Evolutionary conservation across 2,113 vertebrate species (phyloP).

Genomic region (Pollachius pollachius): DNA sequence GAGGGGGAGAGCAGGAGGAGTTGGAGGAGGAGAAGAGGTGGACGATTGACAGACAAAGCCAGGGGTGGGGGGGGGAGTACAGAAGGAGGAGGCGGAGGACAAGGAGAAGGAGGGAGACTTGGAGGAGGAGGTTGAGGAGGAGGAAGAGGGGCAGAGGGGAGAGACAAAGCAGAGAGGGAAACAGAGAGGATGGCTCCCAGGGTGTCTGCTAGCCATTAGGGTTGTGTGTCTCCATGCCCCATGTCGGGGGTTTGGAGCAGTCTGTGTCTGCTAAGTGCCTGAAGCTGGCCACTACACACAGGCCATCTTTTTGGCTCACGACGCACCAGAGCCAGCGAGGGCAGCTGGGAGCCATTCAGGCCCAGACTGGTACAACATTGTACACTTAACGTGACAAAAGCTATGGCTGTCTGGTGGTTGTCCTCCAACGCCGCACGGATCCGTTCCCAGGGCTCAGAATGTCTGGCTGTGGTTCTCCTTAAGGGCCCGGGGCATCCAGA

Average conservation of each 20-base stretch:
- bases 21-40: neutral
- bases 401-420: conserved; percentile 18
- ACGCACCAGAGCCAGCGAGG: conserved; percentile 25
- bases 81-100: neutral
- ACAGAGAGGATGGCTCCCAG: no score
- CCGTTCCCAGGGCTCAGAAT: no score
- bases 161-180: no score
- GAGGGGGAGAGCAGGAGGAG: neutral
- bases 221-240: no score
- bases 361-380: conserved; percentile 41
- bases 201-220: no score
- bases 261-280: no score
- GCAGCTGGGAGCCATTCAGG: conserved; percentile 62
- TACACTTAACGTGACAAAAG: conserved; percentile 47
- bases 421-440: no score
- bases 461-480: conserved; percentile 33
- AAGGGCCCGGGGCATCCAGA: neutral
- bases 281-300: neutral
- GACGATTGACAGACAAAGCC: neutral
- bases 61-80: neutral
- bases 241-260: no score
- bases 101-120: neutral
- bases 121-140: no score
- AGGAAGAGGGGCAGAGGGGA: neutral
- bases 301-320: conserved; percentile 31